Conservation (phyloP, 2,888 invertebrate genomes). For the Leptarthrus brevirostris region DNA sequence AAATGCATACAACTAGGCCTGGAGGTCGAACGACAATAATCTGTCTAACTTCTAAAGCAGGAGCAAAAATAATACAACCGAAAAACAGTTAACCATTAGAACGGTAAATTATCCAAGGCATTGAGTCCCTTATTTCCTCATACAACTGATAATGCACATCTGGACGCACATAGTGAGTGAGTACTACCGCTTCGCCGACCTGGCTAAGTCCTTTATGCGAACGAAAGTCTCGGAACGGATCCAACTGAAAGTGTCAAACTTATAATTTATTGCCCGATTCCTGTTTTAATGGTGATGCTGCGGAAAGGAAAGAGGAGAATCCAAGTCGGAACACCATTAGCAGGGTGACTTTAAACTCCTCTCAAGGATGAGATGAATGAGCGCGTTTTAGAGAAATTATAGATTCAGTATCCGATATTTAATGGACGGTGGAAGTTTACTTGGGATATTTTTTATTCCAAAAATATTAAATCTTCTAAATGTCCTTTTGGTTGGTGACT, state of each 20-base stretch:
- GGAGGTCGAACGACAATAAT: background rate
- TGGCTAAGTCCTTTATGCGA: background rate
- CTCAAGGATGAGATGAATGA: too few relatives aligned
- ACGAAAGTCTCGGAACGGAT: conserved; percentile 10
- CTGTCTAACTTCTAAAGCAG: background rate
- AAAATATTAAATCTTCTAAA: too few relatives aligned
- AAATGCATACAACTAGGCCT: conserved; percentile 3
- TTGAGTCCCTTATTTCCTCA: background rate
- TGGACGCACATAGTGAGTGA: background rate
- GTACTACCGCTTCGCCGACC: background rate
- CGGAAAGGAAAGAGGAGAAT: background rate
- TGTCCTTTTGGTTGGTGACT: too few relatives aligned
- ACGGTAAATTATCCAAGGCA: conserved; percentile 10
- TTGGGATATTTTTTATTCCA: too few relatives aligned
- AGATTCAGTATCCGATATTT: too few relatives aligned
- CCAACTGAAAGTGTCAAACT: conserved; percentile 32
- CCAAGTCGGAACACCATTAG: too few relatives aligned
- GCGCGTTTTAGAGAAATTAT: too few relatives aligned
- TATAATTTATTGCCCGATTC: conserved; percentile 32
- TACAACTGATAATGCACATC: background rate
- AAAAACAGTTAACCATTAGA: background rate
- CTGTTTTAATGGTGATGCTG: conserved; percentile 21
- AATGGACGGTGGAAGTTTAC: too few relatives aligned
- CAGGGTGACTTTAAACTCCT: too few relatives aligned
- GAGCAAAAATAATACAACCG: background rate